A percentile compares a stretch with the other conserved stretches of the same genome.
These are phyloP conservation scores for Hyppa rectilinea DNA, from an alignment of 2,888 invertebrate genomes.

Conservation along the genomic window DNA sequence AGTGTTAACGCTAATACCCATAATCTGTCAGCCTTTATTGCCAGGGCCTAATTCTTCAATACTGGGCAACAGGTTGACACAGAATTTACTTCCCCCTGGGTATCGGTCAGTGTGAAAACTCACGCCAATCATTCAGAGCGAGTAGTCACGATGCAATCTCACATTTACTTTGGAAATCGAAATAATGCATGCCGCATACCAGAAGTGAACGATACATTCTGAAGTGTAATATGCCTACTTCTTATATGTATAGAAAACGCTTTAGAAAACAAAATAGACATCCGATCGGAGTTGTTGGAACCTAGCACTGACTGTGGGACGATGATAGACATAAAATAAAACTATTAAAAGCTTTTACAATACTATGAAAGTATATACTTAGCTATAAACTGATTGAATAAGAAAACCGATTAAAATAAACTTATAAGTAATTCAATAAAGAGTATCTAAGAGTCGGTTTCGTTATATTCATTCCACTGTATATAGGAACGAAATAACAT, in stretches of 20 bases:
- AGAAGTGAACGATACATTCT: constrained; percentile 43
- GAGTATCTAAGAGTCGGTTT: not conserved
- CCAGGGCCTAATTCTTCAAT: constrained; percentile 46
- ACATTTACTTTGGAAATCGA: constrained; percentile 64
- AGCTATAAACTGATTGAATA: not conserved
- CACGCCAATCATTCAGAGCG: constrained; percentile 66
- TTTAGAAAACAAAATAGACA: constrained; percentile 21
- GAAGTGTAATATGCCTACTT: constrained; percentile 27
- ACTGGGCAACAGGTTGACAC: constrained; percentile 62
- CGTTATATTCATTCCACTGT: constrained; percentile 5
- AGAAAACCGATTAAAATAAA: not conserved
- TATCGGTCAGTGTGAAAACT: constrained; percentile 78
- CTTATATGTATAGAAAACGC: constrained; percentile 27
- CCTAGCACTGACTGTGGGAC: constrained; percentile 20
- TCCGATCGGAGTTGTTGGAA: constrained; percentile 9
- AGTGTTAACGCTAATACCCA: constrained; percentile 51
- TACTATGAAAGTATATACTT: not conserved
- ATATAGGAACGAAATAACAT: not conserved
- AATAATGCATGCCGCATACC: constrained; percentile 59
- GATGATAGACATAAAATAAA: constrained; percentile 4
- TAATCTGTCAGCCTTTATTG: constrained; percentile 50
- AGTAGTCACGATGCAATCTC: constrained; percentile 70
- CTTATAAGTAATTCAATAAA: not conserved
- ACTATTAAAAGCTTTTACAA: not conserved
- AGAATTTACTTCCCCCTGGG: constrained; percentile 71